These are phyloP conservation scores for Pollimyrus isidori DNA, from an alignment of 2,113 vertebrate species.

Conservation along the genomic window DNA sequence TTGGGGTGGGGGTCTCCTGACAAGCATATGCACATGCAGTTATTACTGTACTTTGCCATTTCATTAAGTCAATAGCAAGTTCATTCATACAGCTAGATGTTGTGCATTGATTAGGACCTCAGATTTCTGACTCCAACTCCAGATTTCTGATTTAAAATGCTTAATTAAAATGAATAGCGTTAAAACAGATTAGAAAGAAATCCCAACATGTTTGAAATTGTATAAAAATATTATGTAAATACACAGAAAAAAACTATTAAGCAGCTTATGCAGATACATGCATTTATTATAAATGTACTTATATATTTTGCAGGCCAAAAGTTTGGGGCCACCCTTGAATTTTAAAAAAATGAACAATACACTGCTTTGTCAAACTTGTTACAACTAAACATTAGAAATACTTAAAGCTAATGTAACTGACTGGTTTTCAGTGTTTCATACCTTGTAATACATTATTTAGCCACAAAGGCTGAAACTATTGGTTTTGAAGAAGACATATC, in stretches of 20 bases:
- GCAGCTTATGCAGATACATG: not conserved
- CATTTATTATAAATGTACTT: not conserved
- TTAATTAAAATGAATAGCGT: not conserved
- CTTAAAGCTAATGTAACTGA: too few relatives aligned
- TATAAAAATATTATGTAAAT: not conserved
- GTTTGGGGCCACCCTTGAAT: too few relatives aligned
- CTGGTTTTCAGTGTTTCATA: too few relatives aligned
- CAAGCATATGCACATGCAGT: not conserved
- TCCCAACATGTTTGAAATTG: not conserved
- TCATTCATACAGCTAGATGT: not conserved
- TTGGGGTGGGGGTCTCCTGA: constrained; percentile 16
- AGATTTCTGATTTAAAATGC: not conserved
- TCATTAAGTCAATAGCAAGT: not conserved
- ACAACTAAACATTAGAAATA: too few relatives aligned
- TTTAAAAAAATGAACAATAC: too few relatives aligned
- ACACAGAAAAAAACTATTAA: not conserved
- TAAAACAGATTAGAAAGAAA: not conserved
- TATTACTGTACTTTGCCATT: not conserved
- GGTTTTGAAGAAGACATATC: too few relatives aligned
- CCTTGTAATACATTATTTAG: too few relatives aligned
- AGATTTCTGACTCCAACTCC: not conserved
- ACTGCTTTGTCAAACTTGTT: too few relatives aligned
- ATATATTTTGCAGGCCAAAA: too few relatives aligned
- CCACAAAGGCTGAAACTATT: too few relatives aligned
- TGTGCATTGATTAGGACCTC: not conserved